Evolutionary conservation across 2,797 vertebrate species (phyloP).

Genomic region (Echeneis naucrates): DNA sequence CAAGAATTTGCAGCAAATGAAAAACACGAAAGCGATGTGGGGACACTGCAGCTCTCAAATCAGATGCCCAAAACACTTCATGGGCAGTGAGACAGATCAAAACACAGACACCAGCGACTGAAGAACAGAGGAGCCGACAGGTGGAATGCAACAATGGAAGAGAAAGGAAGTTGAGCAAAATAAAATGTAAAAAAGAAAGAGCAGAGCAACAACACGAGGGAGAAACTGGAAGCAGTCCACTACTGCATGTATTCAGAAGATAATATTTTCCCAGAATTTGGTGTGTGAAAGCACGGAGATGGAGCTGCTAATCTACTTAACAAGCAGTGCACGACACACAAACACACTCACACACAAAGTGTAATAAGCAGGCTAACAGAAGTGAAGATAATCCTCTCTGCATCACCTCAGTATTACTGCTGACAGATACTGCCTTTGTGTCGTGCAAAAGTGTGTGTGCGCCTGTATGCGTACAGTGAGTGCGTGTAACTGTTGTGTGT

Average conservation of each 20-base stretch:
- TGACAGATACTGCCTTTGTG: slow-evolving; percentile 53
- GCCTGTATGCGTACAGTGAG: slow-evolving; percentile 28
- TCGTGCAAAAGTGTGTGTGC: slow-evolving; percentile 32
- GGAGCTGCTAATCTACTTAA: slow-evolving; percentile 61
- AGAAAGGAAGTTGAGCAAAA: slow-evolving; percentile 3
- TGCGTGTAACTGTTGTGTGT: slow-evolving; percentile 55
- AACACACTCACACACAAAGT: slow-evolving; percentile 23
- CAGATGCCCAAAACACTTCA: slow-evolving; percentile 24
- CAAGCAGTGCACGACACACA: slow-evolving; percentile 34
- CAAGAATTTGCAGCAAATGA: slow-evolving; percentile 34
- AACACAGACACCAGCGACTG: slow-evolving; percentile 29
- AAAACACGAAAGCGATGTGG: slow-evolving; percentile 6
- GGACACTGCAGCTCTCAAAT: slow-evolving; percentile 34
- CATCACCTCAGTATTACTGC: slow-evolving; percentile 66
- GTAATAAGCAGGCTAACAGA: slow-evolving; percentile 62
- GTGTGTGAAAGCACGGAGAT: slow-evolving; percentile 35
- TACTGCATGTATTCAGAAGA: slow-evolving; percentile 22
- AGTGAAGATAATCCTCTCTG: slow-evolving; percentile 70
- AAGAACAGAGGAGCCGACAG: slow-evolving; percentile 26
- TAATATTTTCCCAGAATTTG: slow-evolving; percentile 36
- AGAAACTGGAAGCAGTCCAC: slow-evolving; percentile 5
- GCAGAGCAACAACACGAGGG: not conserved
- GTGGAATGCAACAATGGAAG: not conserved
- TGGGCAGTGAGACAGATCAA: slow-evolving; percentile 59
- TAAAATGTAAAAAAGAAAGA: slow-evolving; percentile 11